Conservation (phyloP, 2,888 invertebrate genomes). For the Xylocampa areola region DNA sequence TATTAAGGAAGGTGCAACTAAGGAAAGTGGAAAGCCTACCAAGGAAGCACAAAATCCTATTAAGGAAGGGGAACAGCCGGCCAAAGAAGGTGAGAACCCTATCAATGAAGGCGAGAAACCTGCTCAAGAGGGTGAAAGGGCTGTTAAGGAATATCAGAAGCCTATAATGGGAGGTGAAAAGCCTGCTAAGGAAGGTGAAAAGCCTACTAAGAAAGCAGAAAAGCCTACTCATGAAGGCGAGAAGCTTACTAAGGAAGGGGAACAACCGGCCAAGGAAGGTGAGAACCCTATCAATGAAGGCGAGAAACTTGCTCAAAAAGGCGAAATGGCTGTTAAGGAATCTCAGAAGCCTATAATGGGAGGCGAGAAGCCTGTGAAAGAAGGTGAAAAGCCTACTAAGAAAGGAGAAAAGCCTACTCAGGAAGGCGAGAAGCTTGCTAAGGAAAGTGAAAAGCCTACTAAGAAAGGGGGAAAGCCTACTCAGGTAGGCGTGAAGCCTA, state of each 20-base stretch:
- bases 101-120: constrained; percentile 12
- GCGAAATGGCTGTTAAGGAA: not conserved
- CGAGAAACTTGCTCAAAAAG: not conserved
- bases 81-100: constrained; percentile 16
- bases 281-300: not conserved
- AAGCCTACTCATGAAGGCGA: constrained; percentile 8
- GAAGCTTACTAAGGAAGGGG: constrained; percentile 17
- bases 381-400: constrained; percentile 15
- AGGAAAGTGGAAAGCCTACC: constrained; percentile 24
- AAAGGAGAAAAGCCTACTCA: constrained; percentile 2
- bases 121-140: not conserved
- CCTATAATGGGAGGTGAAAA: constrained; percentile 15
- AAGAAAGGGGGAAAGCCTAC: not conserved
- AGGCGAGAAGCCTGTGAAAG: constrained; percentile 13
- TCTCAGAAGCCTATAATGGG: not conserved
- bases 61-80: constrained; percentile 10
- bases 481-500: constrained; percentile 9
- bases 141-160: not conserved
- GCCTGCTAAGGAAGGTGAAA: not conserved
- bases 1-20: not conserved
- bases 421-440: constrained; percentile 13
- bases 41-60: not conserved
- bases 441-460: constrained; percentile 24
- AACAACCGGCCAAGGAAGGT: not conserved
- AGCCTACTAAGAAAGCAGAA: not conserved